Conservation (phyloP, 2,888 invertebrate genomes). For the Lochmaea capreae region DNA sequence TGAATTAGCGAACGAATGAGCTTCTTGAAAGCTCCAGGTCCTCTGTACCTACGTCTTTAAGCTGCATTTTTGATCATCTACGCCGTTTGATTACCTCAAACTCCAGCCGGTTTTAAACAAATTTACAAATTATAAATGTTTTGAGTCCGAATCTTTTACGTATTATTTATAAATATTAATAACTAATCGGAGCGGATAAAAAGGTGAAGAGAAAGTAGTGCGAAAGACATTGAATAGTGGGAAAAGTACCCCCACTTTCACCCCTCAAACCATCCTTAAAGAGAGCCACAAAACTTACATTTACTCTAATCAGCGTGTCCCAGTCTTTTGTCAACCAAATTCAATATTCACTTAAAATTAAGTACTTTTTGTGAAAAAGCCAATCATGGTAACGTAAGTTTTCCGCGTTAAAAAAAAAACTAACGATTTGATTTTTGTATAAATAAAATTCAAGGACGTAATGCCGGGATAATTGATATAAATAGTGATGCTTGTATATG, state of each 20-base stretch:
- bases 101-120: too few species aligned
- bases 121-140: too few species aligned
- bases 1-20: too few species aligned
- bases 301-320: slow-evolving; percentile 25
- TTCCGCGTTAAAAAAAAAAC: slow-evolving; percentile 11
- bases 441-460: slow-evolving; percentile 19
- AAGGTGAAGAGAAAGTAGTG: slow-evolving; percentile 5
- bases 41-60: too few species aligned
- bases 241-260: slow-evolving; percentile 31
- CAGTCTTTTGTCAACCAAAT: neutral
- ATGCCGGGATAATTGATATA: slow-evolving; percentile 26
- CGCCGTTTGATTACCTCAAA: too few species aligned
- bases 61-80: too few species aligned
- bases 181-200: neutral
- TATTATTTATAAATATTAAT: too few species aligned
- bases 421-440: slow-evolving; percentile 11
- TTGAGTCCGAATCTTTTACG: too few species aligned
- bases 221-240: slow-evolving; percentile 25
- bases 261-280: slow-evolving; percentile 26
- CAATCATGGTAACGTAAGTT: slow-evolving; percentile 29
- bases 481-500: slow-evolving; percentile 33
- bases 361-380: neutral
- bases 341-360: neutral
- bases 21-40: too few species aligned
- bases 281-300: slow-evolving; percentile 30